Conservation (phyloP, 2,113 vertebrate species). For the Cranoglanis bouderius region DNA sequence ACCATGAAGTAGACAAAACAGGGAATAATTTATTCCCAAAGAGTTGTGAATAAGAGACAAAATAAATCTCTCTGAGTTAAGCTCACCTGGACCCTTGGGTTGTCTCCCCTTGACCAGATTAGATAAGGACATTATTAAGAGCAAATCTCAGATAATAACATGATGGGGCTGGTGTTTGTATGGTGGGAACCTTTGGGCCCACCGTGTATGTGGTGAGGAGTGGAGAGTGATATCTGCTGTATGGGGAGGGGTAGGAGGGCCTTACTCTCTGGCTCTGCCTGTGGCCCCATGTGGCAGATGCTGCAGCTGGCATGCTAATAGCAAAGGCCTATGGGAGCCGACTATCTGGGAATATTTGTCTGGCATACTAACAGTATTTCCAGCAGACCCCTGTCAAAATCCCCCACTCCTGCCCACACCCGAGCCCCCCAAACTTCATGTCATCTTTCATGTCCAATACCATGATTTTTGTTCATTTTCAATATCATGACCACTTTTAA, state of each 20-base stretch:
- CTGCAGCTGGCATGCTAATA: slow-evolving; percentile 61
- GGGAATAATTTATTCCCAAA: slow-evolving; percentile 35
- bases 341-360: slow-evolving; percentile 53
- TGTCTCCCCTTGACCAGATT: not conserved
- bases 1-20: slow-evolving; percentile 33
- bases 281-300: slow-evolving; percentile 50
- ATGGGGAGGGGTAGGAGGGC: slow-evolving; percentile 36
- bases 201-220: slow-evolving; percentile 33
- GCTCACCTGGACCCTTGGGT: not conserved
- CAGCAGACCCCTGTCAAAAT: not conserved
- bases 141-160: not conserved
- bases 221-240: slow-evolving; percentile 28
- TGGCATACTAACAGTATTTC: slow-evolving; percentile 44
- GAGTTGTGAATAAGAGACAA: not conserved
- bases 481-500: not conserved
- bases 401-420: not conserved
- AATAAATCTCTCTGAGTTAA: not conserved
- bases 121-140: not conserved
- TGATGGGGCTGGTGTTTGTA: slow-evolving; percentile 2
- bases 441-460: slow-evolving; percentile 1
- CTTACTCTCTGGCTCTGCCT: slow-evolving; percentile 57
- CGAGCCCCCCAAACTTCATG: not conserved
- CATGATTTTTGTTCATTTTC: not conserved
- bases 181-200: slow-evolving; percentile 13
- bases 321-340: slow-evolving; percentile 47